phyloP scores from a whole-genome alignment of 2,888 invertebrate species.

The Andrena hattorfiana region DNA sequence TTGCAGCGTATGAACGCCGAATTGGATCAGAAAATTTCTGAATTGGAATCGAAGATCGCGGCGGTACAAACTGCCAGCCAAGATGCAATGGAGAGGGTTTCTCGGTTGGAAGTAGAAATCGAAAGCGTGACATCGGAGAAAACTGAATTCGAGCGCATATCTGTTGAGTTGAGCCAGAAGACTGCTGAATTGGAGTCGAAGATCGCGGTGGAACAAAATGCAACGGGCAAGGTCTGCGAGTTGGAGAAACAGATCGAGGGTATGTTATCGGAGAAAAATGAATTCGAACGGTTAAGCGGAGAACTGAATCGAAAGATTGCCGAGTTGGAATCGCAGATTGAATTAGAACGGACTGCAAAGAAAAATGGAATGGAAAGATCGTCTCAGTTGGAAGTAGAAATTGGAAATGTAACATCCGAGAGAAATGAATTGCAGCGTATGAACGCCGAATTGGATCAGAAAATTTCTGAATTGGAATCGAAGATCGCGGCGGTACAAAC shows the following conservation, averaged over 20 bases:
- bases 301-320: not conserved
- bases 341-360: too few species aligned
- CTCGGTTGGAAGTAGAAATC: not conserved
- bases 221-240: not conserved
- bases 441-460: not conserved
- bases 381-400: too few species aligned
- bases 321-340: not conserved
- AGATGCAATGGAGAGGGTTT: not conserved
- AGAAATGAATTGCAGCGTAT: not conserved
- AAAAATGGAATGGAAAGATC: not conserved
- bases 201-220: not conserved
- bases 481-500: not conserved
- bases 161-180: not conserved
- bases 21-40: not conserved
- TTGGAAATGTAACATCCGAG: not conserved
- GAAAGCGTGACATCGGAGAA: not conserved
- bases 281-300: slow-evolving; percentile 25
- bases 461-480: not conserved
- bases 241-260: not conserved
- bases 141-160: not conserved
- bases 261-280: not conserved
- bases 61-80: not conserved
- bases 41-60: slow-evolving; percentile 3
- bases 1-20: not conserved
- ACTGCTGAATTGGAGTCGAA: not conserved